Base-by-base conservation (phyloP, 2,113 vertebrate genomes). In the Thinocorus orbignyianus region DNA sequence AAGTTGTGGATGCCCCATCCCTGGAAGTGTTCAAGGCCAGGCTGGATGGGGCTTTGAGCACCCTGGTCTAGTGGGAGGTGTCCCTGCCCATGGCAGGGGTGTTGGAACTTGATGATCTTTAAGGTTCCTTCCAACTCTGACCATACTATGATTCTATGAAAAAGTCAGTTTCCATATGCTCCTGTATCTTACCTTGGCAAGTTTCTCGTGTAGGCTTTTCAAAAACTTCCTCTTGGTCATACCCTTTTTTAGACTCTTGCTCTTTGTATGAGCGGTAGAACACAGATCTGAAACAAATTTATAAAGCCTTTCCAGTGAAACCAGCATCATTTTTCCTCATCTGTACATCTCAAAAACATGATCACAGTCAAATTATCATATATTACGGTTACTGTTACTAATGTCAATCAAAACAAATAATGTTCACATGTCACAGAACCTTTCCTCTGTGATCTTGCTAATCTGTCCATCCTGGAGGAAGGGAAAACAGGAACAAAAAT, bases 231-330 rank as follows among this genome's bases (percentile, higher is more conserved):
- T 99, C 99, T 96, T 99, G 99, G 69, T 99, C 99, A 62, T 99
- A 99, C 13, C 99, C 99, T 94, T 99, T 99, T 94, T 99, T 99
- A 10, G 99, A 99, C 93, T 99, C 99, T 92, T 99, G 99, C 90
- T 99, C 99, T 98, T 99, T 99, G 96, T 99, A 99, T 2, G 99
- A 99, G 28, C 99, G 99, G 90, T 99, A 99, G 95, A 99, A 99
- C 37, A 99, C 99, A 51, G 99, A 99, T 95, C 99, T 99, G 97
- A 87, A 96, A 97, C 7, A 58, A 82, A 88, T 57, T 35, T 37
- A 71, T 1, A 57, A 57, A 87, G 25, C 23, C 18, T 71, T 78
- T 84, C 30, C 70, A 85, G 77, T 87, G 61, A 82, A 58, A 55
- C 18, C 17, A 54, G 26, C 23, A 69, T 19, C 1, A 15, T 28